These are phyloP conservation scores for Rhegmatorhina hoffmannsi DNA, from an alignment of 2,113 vertebrate genomes.

Conservation along the genomic window DNA sequence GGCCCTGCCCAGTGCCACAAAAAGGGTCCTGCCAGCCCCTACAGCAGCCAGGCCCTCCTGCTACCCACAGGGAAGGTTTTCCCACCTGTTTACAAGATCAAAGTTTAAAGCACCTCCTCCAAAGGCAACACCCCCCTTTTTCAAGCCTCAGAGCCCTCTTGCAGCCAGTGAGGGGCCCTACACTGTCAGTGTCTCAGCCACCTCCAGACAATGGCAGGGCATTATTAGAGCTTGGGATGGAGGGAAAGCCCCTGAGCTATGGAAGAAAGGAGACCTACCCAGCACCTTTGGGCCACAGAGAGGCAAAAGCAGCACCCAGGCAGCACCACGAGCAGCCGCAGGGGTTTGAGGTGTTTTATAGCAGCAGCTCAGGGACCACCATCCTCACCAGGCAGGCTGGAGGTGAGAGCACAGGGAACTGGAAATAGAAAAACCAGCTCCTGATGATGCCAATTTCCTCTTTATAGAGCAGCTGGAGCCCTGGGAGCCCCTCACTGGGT, in stretches of 20 bases:
- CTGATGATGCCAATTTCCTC: background rate
- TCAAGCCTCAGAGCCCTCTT: background rate
- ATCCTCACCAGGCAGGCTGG: fast-evolving
- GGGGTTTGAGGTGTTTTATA: fast-evolving
- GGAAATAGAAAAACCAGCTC: background rate
- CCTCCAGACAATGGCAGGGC: background rate
- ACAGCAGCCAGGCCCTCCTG: background rate
- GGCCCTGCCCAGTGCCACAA: background rate
- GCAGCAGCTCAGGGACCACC: background rate
- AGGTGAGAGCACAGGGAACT: fast-evolving
- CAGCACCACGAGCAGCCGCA: fast-evolving
- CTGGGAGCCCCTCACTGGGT: fast-evolving
- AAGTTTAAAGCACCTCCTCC: background rate
- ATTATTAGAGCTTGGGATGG: too few species aligned
- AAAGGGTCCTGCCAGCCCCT: background rate
- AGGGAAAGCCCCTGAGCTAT: background rate
- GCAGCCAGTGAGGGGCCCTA: background rate
- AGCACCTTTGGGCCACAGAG: background rate
- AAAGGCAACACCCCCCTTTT: background rate
- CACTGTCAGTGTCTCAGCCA: fast-evolving
- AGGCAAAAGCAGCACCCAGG: background rate
- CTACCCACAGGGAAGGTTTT: background rate
- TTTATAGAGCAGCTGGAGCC: background rate
- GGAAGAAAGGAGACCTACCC: background rate
- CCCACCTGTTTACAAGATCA: background rate